Base-by-base conservation (phyloP, 1,140 invertebrate species). In the Drosophila pandora region DNA sequence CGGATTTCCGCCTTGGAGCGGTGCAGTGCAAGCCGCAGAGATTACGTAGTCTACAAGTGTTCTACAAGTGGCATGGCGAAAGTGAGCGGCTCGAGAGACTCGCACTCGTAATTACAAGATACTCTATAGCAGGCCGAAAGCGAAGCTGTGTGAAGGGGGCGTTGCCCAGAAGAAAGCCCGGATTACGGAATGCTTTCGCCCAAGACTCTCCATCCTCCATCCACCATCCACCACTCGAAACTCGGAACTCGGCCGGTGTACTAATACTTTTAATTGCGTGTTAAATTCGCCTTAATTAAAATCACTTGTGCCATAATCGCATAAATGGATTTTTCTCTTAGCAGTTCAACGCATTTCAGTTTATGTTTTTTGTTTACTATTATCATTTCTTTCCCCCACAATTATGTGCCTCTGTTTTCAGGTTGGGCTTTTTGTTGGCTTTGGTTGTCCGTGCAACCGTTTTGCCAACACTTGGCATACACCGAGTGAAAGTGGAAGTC, bases 251-350 rank as follows among this genome's bases (percentile, higher is more conserved):
- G 54, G 45, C 25, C 28, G 37, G 59, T 30, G 57, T 78, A 71
- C 57, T 62, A 77, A 75, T 67, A 70, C 58, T 82, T 75, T 87
- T 79, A 88, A 88, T 88, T 79, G 83, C 83, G 83, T 88, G 83
- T 61, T 88, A 70, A 88, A 88, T 88, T 79, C 76, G 61, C 50
- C 71, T 88, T 88, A 88, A 88, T 88, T 88, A 88, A 88, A 88
- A 79, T 70, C 70, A 54, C 62, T 76, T 84, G 75, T 84, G 75
- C 53, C 77, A 73, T 68, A 75, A 75, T 67, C 62, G 52, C 52
- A 48, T 59, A 58, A 55, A 52, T 49, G 47, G 55, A 63, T 78
- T 59, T 54, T 71, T 17, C 58, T 45, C 32, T 23, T 45, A 53
- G 70, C 56, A 63, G 75, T 72, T 78, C 74, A 87, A 60, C 58